Evolutionary conservation across 2,797 vertebrate species (phyloP).

Genomic region (Brachyalestes nurse): DNA sequence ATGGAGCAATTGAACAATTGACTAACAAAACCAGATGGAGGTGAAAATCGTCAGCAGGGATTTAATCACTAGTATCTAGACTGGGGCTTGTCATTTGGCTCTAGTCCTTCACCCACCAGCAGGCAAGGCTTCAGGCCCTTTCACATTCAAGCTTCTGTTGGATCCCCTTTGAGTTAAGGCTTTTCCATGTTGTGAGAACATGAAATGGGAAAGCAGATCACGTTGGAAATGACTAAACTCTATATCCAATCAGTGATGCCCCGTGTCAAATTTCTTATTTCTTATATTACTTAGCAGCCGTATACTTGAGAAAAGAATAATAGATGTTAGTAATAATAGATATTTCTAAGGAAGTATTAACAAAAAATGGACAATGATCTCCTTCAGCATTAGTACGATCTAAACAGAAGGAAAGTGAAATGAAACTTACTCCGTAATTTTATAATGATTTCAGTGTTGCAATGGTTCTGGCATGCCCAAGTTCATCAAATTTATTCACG

Average conservation of each 20-base stretch:
- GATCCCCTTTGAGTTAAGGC: neutral
- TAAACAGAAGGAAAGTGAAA: neutral
- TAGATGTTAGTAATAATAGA: neutral
- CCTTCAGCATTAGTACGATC: neutral
- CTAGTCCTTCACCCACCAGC: neutral
- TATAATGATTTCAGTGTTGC: neutral
- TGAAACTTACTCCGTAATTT: neutral
- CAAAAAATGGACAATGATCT: neutral
- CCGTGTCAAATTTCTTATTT: neutral
- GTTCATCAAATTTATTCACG: neutral
- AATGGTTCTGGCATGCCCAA: neutral
- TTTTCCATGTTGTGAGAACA: neutral
- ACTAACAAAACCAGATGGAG: neutral
- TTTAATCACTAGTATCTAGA: neutral
- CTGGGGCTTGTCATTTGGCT: neutral
- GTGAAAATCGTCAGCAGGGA: no score
- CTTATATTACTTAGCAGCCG: no score
- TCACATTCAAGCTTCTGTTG: constrained; percentile 3
- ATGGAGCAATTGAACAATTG: neutral
- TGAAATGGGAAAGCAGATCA: neutral
- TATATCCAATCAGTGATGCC: neutral
- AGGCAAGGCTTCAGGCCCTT: constrained; percentile 14
- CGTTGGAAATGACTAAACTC: neutral
- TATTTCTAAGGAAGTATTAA: neutral
- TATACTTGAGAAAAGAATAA: neutral